These are phyloP conservation scores for Erebia epiphron DNA, from an alignment of 2,888 invertebrate genomes.

Conservation along the genomic window DNA sequence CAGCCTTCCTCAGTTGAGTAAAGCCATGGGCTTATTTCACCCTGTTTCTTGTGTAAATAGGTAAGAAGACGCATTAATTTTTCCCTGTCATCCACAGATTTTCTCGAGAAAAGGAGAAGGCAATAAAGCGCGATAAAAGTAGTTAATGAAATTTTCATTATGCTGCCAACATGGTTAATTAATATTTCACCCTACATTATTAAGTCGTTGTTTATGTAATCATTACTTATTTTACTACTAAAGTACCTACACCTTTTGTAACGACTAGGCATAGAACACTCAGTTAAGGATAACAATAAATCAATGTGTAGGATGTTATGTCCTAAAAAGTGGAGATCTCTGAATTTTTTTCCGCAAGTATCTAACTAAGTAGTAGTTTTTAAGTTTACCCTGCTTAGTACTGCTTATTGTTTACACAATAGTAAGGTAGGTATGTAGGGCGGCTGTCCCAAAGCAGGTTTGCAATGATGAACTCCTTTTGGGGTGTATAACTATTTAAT, in stretches of 20 bases:
- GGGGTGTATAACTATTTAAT: no score
- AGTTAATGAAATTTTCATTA: slow-evolving; percentile 16
- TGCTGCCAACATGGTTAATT: background rate
- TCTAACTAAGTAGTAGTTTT: no score
- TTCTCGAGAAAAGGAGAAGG: background rate
- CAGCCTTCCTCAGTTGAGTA: background rate
- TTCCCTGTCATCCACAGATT: slow-evolving; percentile 11
- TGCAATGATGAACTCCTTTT: no score
- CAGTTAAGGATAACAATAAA: no score
- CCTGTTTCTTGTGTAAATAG: background rate
- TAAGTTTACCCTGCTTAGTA: no score
- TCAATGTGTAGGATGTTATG: background rate
- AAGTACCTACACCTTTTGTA: background rate
- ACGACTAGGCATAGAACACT: no score
- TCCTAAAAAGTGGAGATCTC: no score
- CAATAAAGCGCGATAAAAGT: slow-evolving; percentile 3
- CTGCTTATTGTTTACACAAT: no score
- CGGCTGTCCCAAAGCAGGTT: no score
- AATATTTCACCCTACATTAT: background rate
- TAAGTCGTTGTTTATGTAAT: no score
- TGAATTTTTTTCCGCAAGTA: no score
- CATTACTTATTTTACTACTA: background rate
- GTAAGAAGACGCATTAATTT: slow-evolving; percentile 12
- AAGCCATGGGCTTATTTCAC: background rate
- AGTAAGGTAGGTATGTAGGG: no score